Conservation (phyloP, 2,888 invertebrate species). For the Schizotus pectinicornis region DNA sequence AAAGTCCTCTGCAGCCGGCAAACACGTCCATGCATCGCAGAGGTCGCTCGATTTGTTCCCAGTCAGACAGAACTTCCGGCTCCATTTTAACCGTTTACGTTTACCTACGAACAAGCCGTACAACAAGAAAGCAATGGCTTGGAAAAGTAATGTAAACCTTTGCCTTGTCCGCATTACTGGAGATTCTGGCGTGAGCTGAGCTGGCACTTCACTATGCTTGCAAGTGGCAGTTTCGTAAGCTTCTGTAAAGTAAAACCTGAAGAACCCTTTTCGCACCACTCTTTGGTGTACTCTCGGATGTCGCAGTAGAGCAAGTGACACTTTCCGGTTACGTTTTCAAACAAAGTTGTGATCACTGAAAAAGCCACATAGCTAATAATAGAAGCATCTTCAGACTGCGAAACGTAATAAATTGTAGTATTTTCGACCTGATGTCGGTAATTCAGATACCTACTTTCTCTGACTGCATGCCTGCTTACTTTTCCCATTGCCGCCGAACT, state of each 20-base stretch:
- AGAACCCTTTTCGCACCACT: no score
- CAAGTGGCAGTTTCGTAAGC: slow-evolving; percentile 50
- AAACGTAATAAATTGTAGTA: no score
- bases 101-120: slow-evolving; percentile 38
- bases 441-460: slow-evolving; percentile 40
- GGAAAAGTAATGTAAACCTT: slow-evolving; percentile 59
- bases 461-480: slow-evolving; percentile 62
- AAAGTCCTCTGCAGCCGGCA: no score
- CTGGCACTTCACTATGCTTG: slow-evolving; percentile 68
- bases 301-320: no score
- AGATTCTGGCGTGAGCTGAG: slow-evolving; percentile 62
- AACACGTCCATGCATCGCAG: no score
- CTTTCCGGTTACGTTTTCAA: no score
- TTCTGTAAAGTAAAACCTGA: no score
- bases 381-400: no score
- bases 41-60: slow-evolving; percentile 39
- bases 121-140: not conserved
- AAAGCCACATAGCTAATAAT: no score
- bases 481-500: slow-evolving; percentile 75
- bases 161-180: slow-evolving; percentile 67
- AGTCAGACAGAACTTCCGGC: slow-evolving; percentile 46
- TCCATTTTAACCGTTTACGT: slow-evolving; percentile 60
- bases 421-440: not conserved
- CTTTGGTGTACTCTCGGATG: no score
- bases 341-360: no score